These are phyloP conservation scores for Grammomys surdaster DNA, from an alignment of 2,113 vertebrate genomes.

Conservation along the genomic window DNA sequence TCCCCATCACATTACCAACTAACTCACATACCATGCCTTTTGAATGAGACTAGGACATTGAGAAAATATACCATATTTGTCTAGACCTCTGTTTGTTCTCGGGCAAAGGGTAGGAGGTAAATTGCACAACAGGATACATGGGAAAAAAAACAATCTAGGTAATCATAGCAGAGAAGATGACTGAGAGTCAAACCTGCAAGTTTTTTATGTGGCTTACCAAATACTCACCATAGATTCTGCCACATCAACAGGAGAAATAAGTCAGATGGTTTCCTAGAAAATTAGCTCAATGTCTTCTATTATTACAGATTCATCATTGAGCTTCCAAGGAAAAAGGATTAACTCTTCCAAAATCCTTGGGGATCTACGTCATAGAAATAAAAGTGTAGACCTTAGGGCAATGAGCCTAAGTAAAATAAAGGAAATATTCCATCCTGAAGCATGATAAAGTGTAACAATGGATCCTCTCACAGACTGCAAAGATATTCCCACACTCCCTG, in stretches of 20 bases:
- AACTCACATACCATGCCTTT: background rate
- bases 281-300: background rate
- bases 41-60: background rate
- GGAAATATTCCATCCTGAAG: background rate
- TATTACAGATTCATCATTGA: background rate
- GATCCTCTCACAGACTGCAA: background rate
- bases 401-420: background rate
- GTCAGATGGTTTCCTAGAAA: background rate
- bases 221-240: background rate
- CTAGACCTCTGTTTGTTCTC: background rate
- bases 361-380: background rate
- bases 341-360: background rate
- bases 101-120: background rate
- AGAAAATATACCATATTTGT: background rate
- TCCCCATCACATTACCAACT: background rate
- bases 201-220: background rate
- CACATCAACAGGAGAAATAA: background rate
- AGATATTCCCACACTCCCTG: background rate
- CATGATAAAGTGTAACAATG: background rate
- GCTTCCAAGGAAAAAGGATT: background rate
- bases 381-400: background rate
- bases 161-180: background rate
- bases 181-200: background rate
- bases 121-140: background rate
- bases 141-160: background rate